Evolutionary conservation across 2,888 invertebrate species (phyloP).

Genomic region (Apotomis turbidana): DNA sequence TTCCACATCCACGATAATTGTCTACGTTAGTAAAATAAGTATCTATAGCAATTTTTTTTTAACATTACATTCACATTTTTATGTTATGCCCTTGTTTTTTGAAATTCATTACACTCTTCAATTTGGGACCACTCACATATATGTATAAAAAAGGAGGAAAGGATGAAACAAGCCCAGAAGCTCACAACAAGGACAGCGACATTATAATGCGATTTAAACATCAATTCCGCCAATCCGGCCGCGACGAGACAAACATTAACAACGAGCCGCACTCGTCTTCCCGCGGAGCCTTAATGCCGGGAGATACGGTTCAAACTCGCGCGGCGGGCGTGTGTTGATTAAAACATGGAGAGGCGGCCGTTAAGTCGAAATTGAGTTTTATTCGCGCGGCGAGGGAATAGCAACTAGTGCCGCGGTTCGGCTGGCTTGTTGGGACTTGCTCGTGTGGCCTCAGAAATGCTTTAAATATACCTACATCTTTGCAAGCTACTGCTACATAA

Average conservation of each 20-base stretch:
- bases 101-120: no score
- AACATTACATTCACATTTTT: no score
- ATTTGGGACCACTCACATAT: no score
- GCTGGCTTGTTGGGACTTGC: neutral
- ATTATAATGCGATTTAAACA: slow-evolving; percentile 33
- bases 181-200: slow-evolving; percentile 6
- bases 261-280: neutral
- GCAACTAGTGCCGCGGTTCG: slow-evolving; percentile 1
- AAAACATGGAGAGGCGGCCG: slow-evolving; percentile 23
- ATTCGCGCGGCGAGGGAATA: slow-evolving; percentile 15
- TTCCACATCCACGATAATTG: no score
- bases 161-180: neutral
- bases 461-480: no score
- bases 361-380: slow-evolving; percentile 27
- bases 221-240: slow-evolving; percentile 21
- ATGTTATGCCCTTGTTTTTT: no score
- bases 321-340: slow-evolving; percentile 9
- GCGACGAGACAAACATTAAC: slow-evolving; percentile 28
- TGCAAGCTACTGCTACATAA: no score
- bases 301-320: neutral
- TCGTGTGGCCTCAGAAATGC: no score
- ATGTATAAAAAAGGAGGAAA: neutral
- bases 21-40: no score
- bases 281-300: neutral
- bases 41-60: no score